These are phyloP conservation scores for Pangasius larnaudii DNA, from an alignment of 2,797 vertebrate genomes.

Conservation along the genomic window DNA sequence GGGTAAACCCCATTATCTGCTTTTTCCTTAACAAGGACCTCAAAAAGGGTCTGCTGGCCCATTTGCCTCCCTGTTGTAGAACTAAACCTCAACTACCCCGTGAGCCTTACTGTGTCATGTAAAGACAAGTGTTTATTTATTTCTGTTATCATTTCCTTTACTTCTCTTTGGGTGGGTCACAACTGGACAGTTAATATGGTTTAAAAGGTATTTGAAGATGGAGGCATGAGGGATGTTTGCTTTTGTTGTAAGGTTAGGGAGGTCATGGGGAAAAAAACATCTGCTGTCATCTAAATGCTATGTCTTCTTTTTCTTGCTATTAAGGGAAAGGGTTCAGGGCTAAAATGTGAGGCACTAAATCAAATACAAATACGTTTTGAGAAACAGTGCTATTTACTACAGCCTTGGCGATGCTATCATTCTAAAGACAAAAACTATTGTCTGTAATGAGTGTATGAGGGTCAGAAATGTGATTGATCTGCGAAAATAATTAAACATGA, in stretches of 20 bases:
- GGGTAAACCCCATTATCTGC: conserved; percentile 89
- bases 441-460: conserved; percentile 46
- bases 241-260: conserved; percentile 57
- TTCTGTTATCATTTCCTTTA: conserved; percentile 45
- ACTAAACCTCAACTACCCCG: conserved; percentile 86
- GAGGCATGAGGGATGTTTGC: conserved; percentile 56
- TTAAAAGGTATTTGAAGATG: conserved; percentile 33
- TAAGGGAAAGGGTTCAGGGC: conserved; percentile 42
- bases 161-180: conserved; percentile 53
- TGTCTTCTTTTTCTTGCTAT: conserved; percentile 37
- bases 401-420: conserved; percentile 46
- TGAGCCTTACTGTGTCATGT: conserved; percentile 91
- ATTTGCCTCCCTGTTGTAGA: conserved; percentile 86
- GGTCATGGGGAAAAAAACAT: conserved; percentile 42
- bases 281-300: conserved; percentile 49
- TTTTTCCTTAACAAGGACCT: conserved; percentile 93
- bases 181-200: conserved; percentile 47
- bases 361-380: conserved; percentile 45
- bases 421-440: conserved; percentile 37
- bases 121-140: conserved; percentile 66
- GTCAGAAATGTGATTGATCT: conserved; percentile 38
- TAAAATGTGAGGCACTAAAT: conserved; percentile 46
- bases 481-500: conserved; percentile 21
- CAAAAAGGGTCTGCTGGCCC: conserved; percentile 88
- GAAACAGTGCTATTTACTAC: conserved; percentile 37